Conservation (phyloP, 2,797 vertebrate genomes). For the Semaprochilodus insignis region DNA sequence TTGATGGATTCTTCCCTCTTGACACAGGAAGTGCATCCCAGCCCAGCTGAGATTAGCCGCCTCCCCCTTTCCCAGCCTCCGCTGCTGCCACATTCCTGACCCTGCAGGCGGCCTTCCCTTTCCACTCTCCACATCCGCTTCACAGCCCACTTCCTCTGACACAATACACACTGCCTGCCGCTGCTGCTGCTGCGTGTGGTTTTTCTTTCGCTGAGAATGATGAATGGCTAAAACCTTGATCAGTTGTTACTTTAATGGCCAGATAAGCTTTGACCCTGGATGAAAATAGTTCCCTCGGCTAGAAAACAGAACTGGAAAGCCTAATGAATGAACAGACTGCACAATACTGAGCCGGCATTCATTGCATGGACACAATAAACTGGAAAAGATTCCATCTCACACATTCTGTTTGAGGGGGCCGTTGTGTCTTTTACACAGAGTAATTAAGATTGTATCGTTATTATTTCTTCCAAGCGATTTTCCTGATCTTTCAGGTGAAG, state of each 20-base stretch:
- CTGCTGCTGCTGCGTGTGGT: not conserved
- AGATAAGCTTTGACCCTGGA: constrained; percentile 28
- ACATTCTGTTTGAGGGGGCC: not conserved
- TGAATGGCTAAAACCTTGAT: constrained; percentile 29
- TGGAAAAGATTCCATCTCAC: not conserved
- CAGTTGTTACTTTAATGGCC: constrained; percentile 36
- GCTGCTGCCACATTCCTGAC: constrained; percentile 57
- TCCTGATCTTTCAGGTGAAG: not conserved
- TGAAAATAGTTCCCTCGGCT: not conserved
- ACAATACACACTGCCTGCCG: constrained; percentile 23
- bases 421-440: not conserved
- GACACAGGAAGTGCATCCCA: constrained; percentile 59
- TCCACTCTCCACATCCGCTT: constrained; percentile 53
- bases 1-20: constrained; percentile 56
- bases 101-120: constrained; percentile 53
- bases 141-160: constrained; percentile 54
- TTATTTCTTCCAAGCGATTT: not conserved
- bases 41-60: constrained; percentile 17
- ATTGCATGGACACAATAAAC: not conserved
- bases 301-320: not conserved
- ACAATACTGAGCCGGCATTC: not conserved
- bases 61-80: constrained; percentile 56
- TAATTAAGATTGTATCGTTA: constrained; percentile 1
- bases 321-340: not conserved
- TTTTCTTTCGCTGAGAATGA: constrained; percentile 29